Base-by-base conservation (phyloP, 2,113 vertebrate genomes). In the Sylvietta virens region DNA sequence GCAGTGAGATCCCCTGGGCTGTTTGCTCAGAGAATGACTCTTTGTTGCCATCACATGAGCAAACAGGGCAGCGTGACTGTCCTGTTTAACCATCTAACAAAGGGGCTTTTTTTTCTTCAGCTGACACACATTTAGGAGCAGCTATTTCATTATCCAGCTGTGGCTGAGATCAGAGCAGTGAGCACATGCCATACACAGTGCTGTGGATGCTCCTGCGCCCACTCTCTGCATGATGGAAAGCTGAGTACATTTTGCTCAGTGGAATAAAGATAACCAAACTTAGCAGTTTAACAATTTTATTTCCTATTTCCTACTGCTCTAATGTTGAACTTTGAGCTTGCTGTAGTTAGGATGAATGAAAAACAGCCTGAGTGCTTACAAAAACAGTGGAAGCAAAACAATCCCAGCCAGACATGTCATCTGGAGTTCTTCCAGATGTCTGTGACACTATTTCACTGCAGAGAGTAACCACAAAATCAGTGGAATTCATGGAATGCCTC, bases 401-500 rank as follows among this genome's bases (percentile, higher is more conserved):
- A 28, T 35, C 9, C 37, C 30, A 89, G 81, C 37, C 84, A 91
- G 77, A 60, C 53, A 11, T 69, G 35, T 85, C 78, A 85, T 70
- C 79, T 87, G 78, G 79, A 80, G 85, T 71, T 71, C 62, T 94
- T 91, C 94, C 90, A 90, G 37, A 71, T 93, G 62, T 77, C 71
- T 95, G 30, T 91, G 94, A 88, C 87, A 80, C 44, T 85, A 9
- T 93, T 92, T 80, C 4, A 39, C 94, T 96, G 50, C 66, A 86
- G 45, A 31, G 74, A 89, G 58, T 89, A 97, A 95, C 87, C 81
- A 95, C 89, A 94, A 88, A 90, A 86, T 95, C 71, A 90, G 35
- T 94, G 71, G 94, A 94, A 96, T 94, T 86, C 33, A 13, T 82
- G 95, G 93, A 96, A 96, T 94, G 93, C 90, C 84, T 94, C 94